Evolutionary conservation across 35 echinoderm and acorn worm species (phyloP).

Genomic region (Lytechinus variegatus): DNA sequence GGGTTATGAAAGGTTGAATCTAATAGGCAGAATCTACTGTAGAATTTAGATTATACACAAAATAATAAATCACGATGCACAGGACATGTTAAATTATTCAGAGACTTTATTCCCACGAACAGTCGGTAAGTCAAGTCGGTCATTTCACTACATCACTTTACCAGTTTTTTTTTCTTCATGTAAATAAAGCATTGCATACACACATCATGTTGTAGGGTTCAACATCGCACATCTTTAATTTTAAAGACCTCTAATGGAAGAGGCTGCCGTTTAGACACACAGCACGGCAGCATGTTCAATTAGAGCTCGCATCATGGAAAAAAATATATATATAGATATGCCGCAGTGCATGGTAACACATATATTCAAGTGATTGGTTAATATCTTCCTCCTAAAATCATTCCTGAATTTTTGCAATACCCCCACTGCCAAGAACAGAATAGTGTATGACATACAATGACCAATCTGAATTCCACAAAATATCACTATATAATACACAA

Average conservation of each 20-base stretch:
- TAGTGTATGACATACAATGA: not conserved
- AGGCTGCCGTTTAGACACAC: not conserved
- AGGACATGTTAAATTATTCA: not conserved
- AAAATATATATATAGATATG: not conserved
- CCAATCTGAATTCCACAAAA: conserved; percentile 40
- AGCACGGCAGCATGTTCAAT: not conserved
- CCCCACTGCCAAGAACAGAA: not conserved
- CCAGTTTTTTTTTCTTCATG: not conserved
- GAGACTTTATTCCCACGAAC: conserved; percentile 41
- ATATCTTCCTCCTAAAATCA: not conserved
- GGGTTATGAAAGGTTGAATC: no score
- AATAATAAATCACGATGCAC: no score
- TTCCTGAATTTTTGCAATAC: not conserved
- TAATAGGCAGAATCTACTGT: no score
- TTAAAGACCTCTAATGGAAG: not conserved
- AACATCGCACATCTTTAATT: not conserved
- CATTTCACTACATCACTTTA: conserved; percentile 30
- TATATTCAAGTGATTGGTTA: conserved; percentile 2
- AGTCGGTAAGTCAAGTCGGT: conserved; percentile 41
- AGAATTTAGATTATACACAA: no score
- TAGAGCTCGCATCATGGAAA: not conserved
- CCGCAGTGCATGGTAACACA: not conserved
- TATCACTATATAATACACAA: conserved; percentile 30
- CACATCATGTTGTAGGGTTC: conserved; percentile 19
- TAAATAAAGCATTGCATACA: conserved; percentile 40